These are phyloP conservation scores for Poeciliopsis retropinna DNA, from an alignment of 2,113 vertebrate genomes.

Conservation along the genomic window DNA sequence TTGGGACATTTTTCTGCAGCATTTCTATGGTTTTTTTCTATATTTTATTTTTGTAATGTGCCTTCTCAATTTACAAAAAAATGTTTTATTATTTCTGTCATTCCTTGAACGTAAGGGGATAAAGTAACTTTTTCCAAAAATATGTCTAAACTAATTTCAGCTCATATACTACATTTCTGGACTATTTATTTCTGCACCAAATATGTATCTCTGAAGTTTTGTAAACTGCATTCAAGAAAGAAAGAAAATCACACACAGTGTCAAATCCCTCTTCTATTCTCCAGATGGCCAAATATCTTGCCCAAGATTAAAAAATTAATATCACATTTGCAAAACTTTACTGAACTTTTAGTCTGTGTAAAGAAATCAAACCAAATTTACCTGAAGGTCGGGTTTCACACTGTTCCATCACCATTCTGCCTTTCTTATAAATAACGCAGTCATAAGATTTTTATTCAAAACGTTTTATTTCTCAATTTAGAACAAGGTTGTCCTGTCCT, in stretches of 20 bases:
- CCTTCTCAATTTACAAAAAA: not conserved
- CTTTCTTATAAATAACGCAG: not conserved
- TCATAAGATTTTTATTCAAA: not conserved
- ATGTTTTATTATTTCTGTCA: not conserved
- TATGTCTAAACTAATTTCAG: too few relatives aligned
- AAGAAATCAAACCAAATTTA: not conserved
- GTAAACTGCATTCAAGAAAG: not conserved
- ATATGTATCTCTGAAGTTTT: not conserved
- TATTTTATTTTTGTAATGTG: not conserved
- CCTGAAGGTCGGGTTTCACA: not conserved
- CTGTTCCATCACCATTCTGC: not conserved
- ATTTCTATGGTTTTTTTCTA: not conserved
- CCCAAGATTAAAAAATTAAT: too few relatives aligned
- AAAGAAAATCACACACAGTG: not conserved
- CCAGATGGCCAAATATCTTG: too few relatives aligned
- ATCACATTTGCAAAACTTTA: not conserved
- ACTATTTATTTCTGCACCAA: not conserved
- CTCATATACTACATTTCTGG: too few relatives aligned
- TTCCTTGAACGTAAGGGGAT: not conserved
- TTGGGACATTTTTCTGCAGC: not conserved
- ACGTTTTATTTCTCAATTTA: not conserved
- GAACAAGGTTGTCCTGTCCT: not conserved
- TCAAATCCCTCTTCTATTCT: too few relatives aligned
- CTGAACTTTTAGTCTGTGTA: not conserved
- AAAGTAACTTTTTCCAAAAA: not conserved